Evolutionary conservation across 1,140 invertebrate genomes (phyloP).

Genomic region (Temnothorax nylanderi): DNA sequence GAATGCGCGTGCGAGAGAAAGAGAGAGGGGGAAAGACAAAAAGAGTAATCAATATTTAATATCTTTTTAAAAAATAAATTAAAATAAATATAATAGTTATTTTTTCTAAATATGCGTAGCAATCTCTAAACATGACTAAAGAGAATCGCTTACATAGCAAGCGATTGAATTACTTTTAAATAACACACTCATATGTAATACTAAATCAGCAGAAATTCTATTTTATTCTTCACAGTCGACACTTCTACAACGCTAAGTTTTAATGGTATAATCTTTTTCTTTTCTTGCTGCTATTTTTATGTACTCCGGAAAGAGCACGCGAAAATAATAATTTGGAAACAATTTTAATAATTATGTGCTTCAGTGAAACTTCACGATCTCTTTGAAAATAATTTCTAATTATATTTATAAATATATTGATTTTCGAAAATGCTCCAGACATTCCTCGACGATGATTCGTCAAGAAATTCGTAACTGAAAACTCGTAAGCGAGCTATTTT

Average conservation of each 20-base stretch:
- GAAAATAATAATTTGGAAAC: not conserved
- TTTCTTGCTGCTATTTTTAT: not conserved
- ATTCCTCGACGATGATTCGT: not conserved
- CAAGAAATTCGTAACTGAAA: not conserved
- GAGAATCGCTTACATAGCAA: not conserved
- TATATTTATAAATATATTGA: not conserved
- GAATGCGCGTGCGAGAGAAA: not conserved
- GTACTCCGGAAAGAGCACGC: not conserved
- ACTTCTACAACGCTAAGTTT: not conserved
- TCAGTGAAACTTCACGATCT: not conserved
- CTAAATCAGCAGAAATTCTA: not conserved
- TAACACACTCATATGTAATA: not conserved
- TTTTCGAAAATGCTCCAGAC: not conserved
- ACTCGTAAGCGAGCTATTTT: not conserved
- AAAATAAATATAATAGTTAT: not conserved
- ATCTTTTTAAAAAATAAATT: not conserved
- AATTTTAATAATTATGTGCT: not conserved
- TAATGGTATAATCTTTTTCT: not conserved
- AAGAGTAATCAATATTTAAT: not conserved
- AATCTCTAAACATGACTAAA: not conserved
- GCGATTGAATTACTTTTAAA: not conserved
- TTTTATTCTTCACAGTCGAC: not conserved
- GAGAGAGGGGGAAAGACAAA: not conserved
- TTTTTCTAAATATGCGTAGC: not conserved
- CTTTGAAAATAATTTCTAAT: not conserved